These are phyloP conservation scores for Zaprionus camerounensis DNA, from an alignment of 1,140 invertebrate genomes.

Conservation along the genomic window DNA sequence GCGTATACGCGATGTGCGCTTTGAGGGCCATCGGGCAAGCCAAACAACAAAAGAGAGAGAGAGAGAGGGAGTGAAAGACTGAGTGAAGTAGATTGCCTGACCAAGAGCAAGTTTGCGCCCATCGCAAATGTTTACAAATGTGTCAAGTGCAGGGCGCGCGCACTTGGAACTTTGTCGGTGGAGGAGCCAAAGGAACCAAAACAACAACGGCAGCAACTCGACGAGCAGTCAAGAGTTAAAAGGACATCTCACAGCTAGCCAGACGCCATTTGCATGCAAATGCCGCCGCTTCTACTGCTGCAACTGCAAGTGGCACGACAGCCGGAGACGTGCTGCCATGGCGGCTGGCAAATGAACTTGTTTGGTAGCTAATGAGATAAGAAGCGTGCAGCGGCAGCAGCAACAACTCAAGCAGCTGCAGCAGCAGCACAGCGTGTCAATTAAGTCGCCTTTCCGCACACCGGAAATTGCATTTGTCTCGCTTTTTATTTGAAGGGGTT, in stretches of 20 bases:
- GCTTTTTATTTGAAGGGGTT: conserved; percentile 20
- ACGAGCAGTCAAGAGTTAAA: conserved; percentile 61
- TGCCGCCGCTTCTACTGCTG: conserved; percentile 19
- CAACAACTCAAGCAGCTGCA: not conserved
- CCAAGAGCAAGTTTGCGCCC: conserved; percentile 22
- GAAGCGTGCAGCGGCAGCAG: conserved; percentile 12
- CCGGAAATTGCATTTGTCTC: conserved; percentile 31
- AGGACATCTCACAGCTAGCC: conserved; percentile 46
- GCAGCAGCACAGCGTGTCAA: conserved; percentile 39
- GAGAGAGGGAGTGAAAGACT: not conserved
- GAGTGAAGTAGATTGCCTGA: conserved; percentile 12
- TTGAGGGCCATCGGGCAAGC: not conserved
- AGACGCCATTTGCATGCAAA: conserved; percentile 73
- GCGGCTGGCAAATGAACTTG: conserved; percentile 71
- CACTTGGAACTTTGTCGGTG: conserved; percentile 22
- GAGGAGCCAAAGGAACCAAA: conserved; percentile 3
- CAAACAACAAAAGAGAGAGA: not conserved
- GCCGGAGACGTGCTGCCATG: conserved; percentile 50
- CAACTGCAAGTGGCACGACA: conserved; percentile 42
- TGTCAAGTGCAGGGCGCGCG: conserved; percentile 58
- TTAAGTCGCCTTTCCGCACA: conserved; percentile 56
- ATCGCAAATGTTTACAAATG: conserved; percentile 58
- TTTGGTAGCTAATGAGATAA: conserved; percentile 79
- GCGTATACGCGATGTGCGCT: conserved; percentile 35
- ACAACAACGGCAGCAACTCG: conserved; percentile 34